phyloP scores from a whole-genome alignment of 2,888 invertebrate genomes.

The Pheosia gnoma region DNA sequence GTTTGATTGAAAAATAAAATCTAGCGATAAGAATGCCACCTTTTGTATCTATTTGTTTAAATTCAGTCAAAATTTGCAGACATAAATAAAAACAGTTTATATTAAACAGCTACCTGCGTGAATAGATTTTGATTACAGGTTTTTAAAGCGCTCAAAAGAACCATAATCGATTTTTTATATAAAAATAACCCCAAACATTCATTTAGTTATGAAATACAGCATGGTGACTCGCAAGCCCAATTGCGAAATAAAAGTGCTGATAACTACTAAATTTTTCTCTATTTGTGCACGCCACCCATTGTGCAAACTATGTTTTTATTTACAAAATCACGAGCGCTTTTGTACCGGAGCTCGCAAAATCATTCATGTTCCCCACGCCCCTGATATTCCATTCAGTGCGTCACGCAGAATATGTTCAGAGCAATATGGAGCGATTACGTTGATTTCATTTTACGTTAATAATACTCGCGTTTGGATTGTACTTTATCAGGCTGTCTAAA shows the following conservation, averaged over 20 bases:
- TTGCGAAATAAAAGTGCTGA: constrained; percentile 8
- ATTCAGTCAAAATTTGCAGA: too few relatives aligned
- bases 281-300: neutral
- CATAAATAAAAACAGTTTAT: too few relatives aligned
- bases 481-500: constrained; percentile 31
- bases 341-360: constrained; percentile 40
- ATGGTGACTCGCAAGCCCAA: neutral
- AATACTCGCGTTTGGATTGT: constrained; percentile 49
- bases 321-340: constrained; percentile 34
- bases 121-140: too few relatives aligned
- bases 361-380: constrained; percentile 48
- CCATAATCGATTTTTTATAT: too few relatives aligned
- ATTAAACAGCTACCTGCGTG: too few relatives aligned
- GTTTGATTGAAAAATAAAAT: too few relatives aligned
- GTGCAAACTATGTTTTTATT: constrained; percentile 27
- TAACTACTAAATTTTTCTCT: neutral
- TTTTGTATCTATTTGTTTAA: too few relatives aligned
- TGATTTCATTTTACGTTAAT: constrained; percentile 57
- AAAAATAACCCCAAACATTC: too few relatives aligned
- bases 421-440: constrained; percentile 58
- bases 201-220: too few relatives aligned
- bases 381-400: constrained; percentile 45
- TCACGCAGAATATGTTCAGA: constrained; percentile 56
- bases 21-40: too few relatives aligned
- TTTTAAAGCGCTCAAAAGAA: too few relatives aligned